Percentiles rank a stretch among this genome's conserved stretches.
phyloP scores from a whole-genome alignment of 2,113 vertebrate species.

The Chiloscyllium plagiosum region DNA sequence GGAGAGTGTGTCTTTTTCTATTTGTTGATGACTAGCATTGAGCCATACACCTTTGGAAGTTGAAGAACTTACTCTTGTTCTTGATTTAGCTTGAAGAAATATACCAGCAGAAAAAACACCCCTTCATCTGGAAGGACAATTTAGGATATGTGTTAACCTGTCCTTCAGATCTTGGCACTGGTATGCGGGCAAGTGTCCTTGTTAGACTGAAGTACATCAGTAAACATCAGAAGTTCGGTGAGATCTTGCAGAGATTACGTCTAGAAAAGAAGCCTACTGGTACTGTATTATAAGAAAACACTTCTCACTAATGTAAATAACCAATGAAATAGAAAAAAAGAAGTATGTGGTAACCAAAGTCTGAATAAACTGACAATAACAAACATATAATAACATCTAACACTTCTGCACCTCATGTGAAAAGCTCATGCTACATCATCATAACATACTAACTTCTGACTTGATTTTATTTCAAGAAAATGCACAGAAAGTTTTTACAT shows the following conservation, averaged over 20 bases:
- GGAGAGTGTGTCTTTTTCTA: background rate
- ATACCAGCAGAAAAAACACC: slow-evolving; percentile 47
- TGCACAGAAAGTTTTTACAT: background rate
- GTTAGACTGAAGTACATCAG: slow-evolving; percentile 49
- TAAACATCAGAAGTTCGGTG: slow-evolving; percentile 45
- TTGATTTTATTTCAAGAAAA: background rate
- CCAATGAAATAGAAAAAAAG: background rate
- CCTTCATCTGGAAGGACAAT: slow-evolving; percentile 57
- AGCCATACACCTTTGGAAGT: background rate
- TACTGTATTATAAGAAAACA: background rate
- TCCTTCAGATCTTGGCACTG: slow-evolving; percentile 59
- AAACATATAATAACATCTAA: background rate
- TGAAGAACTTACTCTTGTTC: background rate
- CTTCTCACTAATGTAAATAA: background rate
- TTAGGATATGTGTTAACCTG: slow-evolving; percentile 60
- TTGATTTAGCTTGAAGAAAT: slow-evolving; percentile 48
- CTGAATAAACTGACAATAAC: background rate
- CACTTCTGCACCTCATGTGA: background rate
- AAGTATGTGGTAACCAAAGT: background rate
- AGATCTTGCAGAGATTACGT: slow-evolving; percentile 54
- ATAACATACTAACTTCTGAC: background rate
- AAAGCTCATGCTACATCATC: background rate
- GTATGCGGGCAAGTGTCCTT: slow-evolving; percentile 49
- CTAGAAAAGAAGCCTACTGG: slow-evolving; percentile 46
- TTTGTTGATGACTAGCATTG: background rate